phyloP scores from a whole-genome alignment of 2,888 invertebrate species.

The Lycaena phlaeas region DNA sequence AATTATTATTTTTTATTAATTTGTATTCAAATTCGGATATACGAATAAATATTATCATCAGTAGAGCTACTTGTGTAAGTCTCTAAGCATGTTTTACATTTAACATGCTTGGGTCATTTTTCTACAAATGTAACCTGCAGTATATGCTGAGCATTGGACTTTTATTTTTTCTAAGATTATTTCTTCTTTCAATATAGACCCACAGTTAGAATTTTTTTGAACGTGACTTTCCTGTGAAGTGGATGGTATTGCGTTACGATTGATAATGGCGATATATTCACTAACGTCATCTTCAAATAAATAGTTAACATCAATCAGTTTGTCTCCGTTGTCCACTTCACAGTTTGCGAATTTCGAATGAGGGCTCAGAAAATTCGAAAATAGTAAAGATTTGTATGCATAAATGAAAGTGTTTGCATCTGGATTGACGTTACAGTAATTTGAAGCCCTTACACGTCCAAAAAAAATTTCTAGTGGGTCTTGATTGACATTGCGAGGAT shows the following conservation, averaged over 20 bases:
- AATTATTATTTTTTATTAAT: conserved; percentile 12
- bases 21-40: conserved; percentile 12
- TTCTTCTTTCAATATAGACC: neutral
- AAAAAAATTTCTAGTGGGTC: conserved; percentile 23
- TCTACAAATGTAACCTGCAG: conserved; percentile 14
- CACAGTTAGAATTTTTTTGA: neutral
- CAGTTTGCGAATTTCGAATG: neutral
- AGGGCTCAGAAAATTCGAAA: neutral
- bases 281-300: conserved; percentile 1
- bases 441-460: conserved; percentile 20
- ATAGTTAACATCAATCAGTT: conserved; percentile 1
- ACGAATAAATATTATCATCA: conserved; percentile 9
- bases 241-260: neutral
- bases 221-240: neutral
- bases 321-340: conserved; percentile 2
- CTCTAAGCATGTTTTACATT: conserved; percentile 9
- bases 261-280: neutral
- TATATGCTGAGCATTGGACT: conserved; percentile 14
- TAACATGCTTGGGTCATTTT: conserved; percentile 11
- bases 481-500: conserved; percentile 21
- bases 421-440: conserved; percentile 11
- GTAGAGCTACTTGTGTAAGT: neutral
- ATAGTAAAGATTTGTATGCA: neutral
- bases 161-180: conserved; percentile 10
- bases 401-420: neutral